Conservation (phyloP, 2,797 vertebrate genomes). For the Cyprinodon diabolis region DNA sequence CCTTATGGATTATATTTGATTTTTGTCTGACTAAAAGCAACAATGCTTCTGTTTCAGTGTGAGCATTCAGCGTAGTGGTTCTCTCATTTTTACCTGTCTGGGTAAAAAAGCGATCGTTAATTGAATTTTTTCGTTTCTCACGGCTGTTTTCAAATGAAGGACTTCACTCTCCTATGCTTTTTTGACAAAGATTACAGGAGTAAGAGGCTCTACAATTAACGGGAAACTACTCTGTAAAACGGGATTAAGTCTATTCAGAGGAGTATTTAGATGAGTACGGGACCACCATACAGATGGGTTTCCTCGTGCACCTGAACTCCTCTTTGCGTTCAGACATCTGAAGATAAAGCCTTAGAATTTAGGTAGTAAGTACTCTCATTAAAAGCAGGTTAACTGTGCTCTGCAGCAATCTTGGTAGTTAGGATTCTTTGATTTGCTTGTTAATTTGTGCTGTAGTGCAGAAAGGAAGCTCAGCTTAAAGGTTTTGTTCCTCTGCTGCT, state of each 20-base stretch:
- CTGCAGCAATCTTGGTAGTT: slow-evolving; percentile 1
- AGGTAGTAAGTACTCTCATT: slow-evolving; percentile 1
- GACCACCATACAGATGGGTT: slow-evolving; percentile 14
- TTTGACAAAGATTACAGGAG: slow-evolving; percentile 52
- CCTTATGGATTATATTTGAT: neutral
- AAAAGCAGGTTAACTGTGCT: slow-evolving; percentile 1
- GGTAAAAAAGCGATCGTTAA: slow-evolving; percentile 15
- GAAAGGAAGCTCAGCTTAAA: slow-evolving; percentile 17
- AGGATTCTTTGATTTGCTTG: neutral
- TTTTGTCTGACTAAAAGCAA: neutral
- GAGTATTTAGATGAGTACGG: neutral
- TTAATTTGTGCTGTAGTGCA: slow-evolving; percentile 21
- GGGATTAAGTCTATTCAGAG: slow-evolving; percentile 38
- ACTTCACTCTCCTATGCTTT: slow-evolving; percentile 33
- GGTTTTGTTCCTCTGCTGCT: slow-evolving; percentile 30
- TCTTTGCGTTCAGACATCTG: slow-evolving; percentile 1
- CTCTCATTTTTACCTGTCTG: slow-evolving; percentile 4
- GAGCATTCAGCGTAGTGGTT: neutral
- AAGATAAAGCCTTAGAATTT: slow-evolving; percentile 15
- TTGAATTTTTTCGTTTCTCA: slow-evolving; percentile 9
- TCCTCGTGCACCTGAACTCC: slow-evolving; percentile 3
- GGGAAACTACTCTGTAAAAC: slow-evolving; percentile 47
- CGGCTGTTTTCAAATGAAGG: slow-evolving; percentile 27
- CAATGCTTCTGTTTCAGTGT: slow-evolving; percentile 4
- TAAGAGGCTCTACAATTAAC: slow-evolving; percentile 54